Evolutionary conservation across 2,113 vertebrate species (phyloP), one percentile per base, ranked within the genome.

Genomic region (Gambusia affinis): DNA sequence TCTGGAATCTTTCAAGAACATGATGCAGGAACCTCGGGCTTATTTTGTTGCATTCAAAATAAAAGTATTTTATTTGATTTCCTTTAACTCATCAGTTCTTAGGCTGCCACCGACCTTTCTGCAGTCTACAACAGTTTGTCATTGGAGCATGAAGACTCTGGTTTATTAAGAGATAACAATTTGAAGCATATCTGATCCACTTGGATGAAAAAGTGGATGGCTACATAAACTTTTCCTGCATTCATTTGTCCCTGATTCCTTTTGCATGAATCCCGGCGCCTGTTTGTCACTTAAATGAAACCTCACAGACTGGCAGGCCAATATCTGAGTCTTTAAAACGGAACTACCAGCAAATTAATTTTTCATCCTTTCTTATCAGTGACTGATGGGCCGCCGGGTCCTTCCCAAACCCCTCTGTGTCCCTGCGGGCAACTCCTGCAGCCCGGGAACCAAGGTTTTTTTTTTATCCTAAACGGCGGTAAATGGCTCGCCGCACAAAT

Each of bases 401-500:
- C 86, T 83, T 81, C 89, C 87, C 80, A 78, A 75, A 84, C 79
- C 64, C 78, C 37, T 65, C 31, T 3, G 73, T 29, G 87, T 86
- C 92, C 93, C 92, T 64, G 64, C 80, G 82, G 92, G 90, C 86
- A 73, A 83, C 87, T 91, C 91, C 92, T 92, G 80, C 91, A 84
- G 88, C 86, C 91, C 73, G 78, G 86, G 90, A 90, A 92, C 90
- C 75, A 71, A 77, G 75, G 80, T 81, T 92, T 66, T 35, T 44
- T 66, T 35, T 67, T 5, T 93, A 88, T 94, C 89, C 92, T 95
- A 95, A 95, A 95, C 87, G 92, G 81, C 84, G 91, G 90, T 94
- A 94, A 95, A 94, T 91, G 93, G 92, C 93, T 93, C 89, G 78
- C 88, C 78, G 75, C 95, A 95, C 95, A 95, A 95, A 95, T 95